Percentiles rank a stretch among this genome's conserved stretches.
phyloP scores from a whole-genome alignment of 30 jellyfish, hydroid and myxozoan genomes.

The Clytia hemisphaerica region DNA sequence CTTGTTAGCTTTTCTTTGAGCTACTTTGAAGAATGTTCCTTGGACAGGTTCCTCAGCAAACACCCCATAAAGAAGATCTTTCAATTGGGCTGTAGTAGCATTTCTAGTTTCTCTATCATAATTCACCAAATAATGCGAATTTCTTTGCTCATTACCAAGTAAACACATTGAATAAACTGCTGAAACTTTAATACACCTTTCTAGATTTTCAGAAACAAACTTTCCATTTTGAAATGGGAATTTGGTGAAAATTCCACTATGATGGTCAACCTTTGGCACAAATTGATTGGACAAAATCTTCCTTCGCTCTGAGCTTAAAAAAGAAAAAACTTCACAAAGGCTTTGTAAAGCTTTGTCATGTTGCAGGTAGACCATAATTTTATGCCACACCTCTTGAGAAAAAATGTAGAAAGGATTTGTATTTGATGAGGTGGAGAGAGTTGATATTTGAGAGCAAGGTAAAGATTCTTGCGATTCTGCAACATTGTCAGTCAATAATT shows the following conservation, averaged over 20 bases:
- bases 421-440: neutral
- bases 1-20: slow-evolving; percentile 14
- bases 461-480: neutral
- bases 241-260: slow-evolving; percentile 28
- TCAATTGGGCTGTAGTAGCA: slow-evolving; percentile 29
- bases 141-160: slow-evolving; percentile 33
- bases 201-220: slow-evolving; percentile 37
- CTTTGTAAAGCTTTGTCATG: neutral
- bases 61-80: slow-evolving; percentile 17
- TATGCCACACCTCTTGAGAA: slow-evolving; percentile 40
- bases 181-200: slow-evolving; percentile 42
- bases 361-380: slow-evolving; percentile 15
- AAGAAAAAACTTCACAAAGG: neutral
- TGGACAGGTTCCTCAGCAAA: slow-evolving; percentile 19
- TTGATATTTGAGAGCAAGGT: neutral
- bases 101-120: slow-evolving; percentile 37
- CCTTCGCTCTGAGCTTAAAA: neutral
- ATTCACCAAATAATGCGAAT: slow-evolving; percentile 26
- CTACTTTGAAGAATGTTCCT: slow-evolving; percentile 33
- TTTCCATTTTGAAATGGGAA: slow-evolving; percentile 21
- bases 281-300: neutral
- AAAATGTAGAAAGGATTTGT: neutral
- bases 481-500: too few species aligned
- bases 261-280: slow-evolving; percentile 27
- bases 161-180: slow-evolving; percentile 59